Evolutionary conservation across 2,797 vertebrate genomes (phyloP).

Genomic region (Heterohyrax brucei): DNA sequence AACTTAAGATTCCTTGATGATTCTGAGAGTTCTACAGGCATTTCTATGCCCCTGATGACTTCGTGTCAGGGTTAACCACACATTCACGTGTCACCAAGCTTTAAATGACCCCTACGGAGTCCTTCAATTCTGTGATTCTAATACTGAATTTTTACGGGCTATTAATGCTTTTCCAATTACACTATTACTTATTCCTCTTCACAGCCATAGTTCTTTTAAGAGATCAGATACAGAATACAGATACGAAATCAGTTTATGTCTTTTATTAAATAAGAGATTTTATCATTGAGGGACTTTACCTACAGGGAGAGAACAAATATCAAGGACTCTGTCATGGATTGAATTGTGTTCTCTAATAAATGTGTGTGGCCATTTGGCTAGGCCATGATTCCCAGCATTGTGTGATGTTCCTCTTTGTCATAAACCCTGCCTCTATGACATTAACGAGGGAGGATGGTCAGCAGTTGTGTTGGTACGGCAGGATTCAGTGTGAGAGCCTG

Average conservation of each 20-base stretch:
- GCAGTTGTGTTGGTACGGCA: too few species aligned
- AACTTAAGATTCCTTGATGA: not conserved
- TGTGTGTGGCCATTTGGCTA: too few species aligned
- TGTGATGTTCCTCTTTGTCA: too few species aligned
- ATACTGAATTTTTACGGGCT: constrained; percentile 69
- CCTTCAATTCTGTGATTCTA: constrained; percentile 67
- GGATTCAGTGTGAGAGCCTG: too few species aligned
- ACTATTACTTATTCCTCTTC: constrained; percentile 66
- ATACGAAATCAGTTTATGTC: constrained; percentile 71
- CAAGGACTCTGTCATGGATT: not conserved
- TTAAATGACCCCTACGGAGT: constrained; percentile 65
- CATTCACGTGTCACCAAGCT: not conserved
- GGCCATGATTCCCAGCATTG: too few species aligned
- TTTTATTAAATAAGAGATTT: constrained; percentile 67
- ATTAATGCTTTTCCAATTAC: constrained; percentile 70
- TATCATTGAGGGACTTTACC: constrained; percentile 48
- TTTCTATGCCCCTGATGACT: not conserved
- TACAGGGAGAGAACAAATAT: not conserved
- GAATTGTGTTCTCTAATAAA: too few species aligned
- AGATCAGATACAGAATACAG: constrained; percentile 71
- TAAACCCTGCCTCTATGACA: too few species aligned
- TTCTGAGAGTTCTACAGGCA: not conserved
- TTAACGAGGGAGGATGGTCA: too few species aligned
- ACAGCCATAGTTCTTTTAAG: constrained; percentile 33
- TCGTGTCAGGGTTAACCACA: not conserved